Conservation (phyloP, 2,113 vertebrate genomes). For the Dicerorhinus sumatrensis region DNA sequence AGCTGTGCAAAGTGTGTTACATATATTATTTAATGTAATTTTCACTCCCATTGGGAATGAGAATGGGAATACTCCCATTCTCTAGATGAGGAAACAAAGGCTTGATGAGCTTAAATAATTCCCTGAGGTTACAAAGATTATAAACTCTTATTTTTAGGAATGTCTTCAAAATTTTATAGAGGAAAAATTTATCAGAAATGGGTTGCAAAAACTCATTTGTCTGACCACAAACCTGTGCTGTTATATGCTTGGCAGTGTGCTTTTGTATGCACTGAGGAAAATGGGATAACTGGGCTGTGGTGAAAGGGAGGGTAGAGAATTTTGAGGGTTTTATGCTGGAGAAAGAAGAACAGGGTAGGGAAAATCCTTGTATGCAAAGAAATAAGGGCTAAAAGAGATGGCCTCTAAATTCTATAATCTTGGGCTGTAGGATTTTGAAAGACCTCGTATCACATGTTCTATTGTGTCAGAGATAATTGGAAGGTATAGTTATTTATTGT, state of each 20-base stretch:
- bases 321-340: background rate
- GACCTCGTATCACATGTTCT: slow-evolving; percentile 9
- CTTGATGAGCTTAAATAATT: background rate
- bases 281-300: background rate
- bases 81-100: background rate
- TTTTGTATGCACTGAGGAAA: background rate
- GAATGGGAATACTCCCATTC: background rate
- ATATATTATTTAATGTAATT: background rate
- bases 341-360: background rate
- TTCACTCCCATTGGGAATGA: background rate
- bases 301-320: background rate
- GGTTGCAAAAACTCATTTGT: background rate
- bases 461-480: slow-evolving; percentile 26
- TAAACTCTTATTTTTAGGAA: background rate
- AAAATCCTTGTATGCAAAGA: background rate
- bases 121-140: background rate
- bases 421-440: slow-evolving; percentile 38
- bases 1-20: background rate
- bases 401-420: background rate
- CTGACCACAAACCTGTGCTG: background rate
- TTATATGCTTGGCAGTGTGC: background rate
- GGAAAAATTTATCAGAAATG: background rate
- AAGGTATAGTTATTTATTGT: slow-evolving; percentile 50
- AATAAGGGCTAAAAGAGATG: background rate
- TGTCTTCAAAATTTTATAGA: background rate